Evolutionary conservation across 2,797 vertebrate genomes (phyloP).

Genomic region (Scolopax bukidnonensis): DNA sequence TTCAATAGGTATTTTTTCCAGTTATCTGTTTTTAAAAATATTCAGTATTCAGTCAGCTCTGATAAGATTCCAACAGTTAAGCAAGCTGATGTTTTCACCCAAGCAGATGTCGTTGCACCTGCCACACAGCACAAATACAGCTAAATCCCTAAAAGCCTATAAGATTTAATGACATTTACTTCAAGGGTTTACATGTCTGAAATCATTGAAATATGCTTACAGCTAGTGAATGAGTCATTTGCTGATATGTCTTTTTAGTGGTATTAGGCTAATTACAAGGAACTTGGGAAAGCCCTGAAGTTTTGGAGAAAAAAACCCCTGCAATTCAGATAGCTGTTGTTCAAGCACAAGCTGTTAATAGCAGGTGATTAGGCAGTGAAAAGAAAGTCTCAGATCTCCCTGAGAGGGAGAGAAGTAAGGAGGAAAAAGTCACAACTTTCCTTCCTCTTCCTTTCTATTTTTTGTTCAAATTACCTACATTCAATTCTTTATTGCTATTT

Average conservation of each 20-base stretch:
- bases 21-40: not conserved
- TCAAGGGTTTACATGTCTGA: not conserved
- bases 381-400: constrained; percentile 44
- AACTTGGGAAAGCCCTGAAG: not conserved
- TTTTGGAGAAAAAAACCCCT: not conserved
- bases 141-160: not conserved
- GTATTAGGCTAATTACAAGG: not conserved
- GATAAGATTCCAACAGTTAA: not conserved
- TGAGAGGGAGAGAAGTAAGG: not conserved
- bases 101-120: not conserved
- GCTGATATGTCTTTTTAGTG: not conserved
- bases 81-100: not conserved
- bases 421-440: not conserved
- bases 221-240: not conserved
- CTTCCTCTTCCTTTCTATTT: not conserved
- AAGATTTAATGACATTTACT: not conserved
- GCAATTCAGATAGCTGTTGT: not conserved
- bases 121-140: not conserved
- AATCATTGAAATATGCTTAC: not conserved
- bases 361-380: not conserved
- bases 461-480: not conserved
- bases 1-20: not conserved
- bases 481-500: not conserved
- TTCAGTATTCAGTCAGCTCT: not conserved
- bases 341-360: not conserved